Evolutionary conservation across 35 echinoderm and acorn worm genomes (phyloP).

Genomic region (Ptychodera flava): DNA sequence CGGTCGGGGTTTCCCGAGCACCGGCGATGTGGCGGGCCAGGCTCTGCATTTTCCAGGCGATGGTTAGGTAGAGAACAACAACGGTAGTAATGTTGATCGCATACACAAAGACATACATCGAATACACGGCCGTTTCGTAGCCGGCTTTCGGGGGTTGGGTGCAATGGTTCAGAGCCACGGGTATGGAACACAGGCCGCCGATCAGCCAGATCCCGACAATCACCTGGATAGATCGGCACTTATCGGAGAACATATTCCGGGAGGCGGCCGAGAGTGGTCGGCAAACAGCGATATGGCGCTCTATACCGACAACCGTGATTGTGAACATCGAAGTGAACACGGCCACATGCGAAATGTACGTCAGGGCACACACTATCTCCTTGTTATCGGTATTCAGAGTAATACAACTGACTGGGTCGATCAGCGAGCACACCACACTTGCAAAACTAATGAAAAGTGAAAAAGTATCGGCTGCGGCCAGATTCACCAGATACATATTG

Average conservation of each 20-base stretch:
- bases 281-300: slow-evolving; percentile 5
- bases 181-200: neutral
- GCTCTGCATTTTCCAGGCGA: neutral
- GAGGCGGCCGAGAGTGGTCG: neutral
- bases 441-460: neutral
- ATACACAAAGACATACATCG: neutral
- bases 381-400: neutral
- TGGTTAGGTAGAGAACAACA: neutral
- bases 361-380: neutral
- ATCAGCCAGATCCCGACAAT: slow-evolving; percentile 7
- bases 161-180: neutral
- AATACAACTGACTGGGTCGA: neutral
- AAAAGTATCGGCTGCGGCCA: neutral
- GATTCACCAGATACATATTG: slow-evolving; percentile 7
- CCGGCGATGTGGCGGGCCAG: neutral
- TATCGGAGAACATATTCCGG: neutral
- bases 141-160: neutral
- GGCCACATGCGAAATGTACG: neutral
- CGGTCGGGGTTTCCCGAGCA: neutral
- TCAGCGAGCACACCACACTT: neutral
- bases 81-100: neutral
- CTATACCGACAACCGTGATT: neutral
- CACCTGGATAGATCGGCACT: neutral
- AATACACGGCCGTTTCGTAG: neutral
- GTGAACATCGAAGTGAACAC: slow-evolving; percentile 5